Conservation (phyloP, 2,113 vertebrate genomes). For the Megaleporinus macrocephalus region DNA sequence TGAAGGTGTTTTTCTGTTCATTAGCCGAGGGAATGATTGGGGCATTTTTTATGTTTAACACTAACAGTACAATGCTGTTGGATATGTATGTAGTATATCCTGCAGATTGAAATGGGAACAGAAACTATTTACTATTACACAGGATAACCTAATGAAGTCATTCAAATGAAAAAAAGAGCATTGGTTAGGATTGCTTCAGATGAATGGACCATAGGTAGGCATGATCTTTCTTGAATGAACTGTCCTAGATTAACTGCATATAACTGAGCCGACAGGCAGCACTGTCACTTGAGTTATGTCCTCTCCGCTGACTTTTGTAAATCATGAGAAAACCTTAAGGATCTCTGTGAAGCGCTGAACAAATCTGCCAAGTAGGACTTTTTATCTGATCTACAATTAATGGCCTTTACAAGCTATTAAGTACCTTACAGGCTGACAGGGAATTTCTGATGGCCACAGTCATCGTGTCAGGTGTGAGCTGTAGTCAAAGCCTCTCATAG, state of each 20-base stretch:
- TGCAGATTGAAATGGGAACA: no score
- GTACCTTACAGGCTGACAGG: background rate
- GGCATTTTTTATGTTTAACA: background rate
- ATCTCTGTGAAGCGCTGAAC: background rate
- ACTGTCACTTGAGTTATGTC: background rate
- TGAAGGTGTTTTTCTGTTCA: background rate
- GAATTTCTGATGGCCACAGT: background rate
- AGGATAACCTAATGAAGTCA: background rate
- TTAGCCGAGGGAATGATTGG: background rate
- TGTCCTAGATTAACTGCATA: background rate
- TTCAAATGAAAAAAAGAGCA: background rate
- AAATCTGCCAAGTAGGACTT: background rate
- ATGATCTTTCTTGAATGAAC: background rate
- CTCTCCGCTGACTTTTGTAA: background rate
- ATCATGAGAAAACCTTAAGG: background rate
- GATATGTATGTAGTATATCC: no score
- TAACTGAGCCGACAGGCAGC: background rate
- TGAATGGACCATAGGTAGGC: background rate
- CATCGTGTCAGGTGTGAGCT: background rate
- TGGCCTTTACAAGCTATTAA: background rate
- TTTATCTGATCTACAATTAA: constrained; percentile 12
- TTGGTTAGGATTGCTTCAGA: no score
- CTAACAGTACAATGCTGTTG: background rate
- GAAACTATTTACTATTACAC: background rate
- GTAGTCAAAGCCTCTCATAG: no score